Conservation (phyloP, 2,888 invertebrate genomes). For the Zaprionus lineosus region DNA sequence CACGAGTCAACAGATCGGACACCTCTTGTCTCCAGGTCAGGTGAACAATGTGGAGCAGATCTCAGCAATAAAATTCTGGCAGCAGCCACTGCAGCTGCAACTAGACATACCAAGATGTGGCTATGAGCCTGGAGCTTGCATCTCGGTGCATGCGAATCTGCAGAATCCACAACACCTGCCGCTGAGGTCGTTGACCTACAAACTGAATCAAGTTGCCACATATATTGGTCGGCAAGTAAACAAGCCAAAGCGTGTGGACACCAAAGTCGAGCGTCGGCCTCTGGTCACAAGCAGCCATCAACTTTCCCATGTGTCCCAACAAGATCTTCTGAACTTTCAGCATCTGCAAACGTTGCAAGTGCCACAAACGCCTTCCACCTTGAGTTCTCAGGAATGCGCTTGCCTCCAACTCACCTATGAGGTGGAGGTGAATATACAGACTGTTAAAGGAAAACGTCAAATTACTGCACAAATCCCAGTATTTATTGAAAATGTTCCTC, state of each 20-base stretch:
- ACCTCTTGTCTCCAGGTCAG: conserved; percentile 31
- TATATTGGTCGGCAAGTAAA: conserved; percentile 52
- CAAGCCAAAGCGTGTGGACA: conserved; percentile 48
- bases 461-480: conserved; percentile 65
- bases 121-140: conserved; percentile 67
- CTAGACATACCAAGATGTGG: conserved; percentile 66
- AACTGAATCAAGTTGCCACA: conserved; percentile 65
- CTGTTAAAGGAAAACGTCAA: conserved; percentile 47
- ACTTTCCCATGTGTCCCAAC: conserved; percentile 34
- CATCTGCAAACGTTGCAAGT: conserved; percentile 66
- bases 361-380: conserved; percentile 62
- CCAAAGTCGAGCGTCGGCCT: conserved; percentile 47
- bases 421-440: conserved; percentile 66
- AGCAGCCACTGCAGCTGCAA: conserved; percentile 65
- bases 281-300: conserved; percentile 53
- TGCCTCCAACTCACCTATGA: conserved; percentile 77
- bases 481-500: conserved; percentile 47
- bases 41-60: conserved; percentile 52
- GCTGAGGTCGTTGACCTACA: conserved; percentile 61
- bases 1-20: conserved; percentile 3
- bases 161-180: conserved; percentile 62
- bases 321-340: conserved; percentile 52
- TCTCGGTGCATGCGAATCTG: conserved; percentile 70
- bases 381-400: conserved; percentile 51
- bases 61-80: conserved; percentile 69